phyloP scores from a whole-genome alignment of 2,797 vertebrate species.

The Todus mexicanus region DNA sequence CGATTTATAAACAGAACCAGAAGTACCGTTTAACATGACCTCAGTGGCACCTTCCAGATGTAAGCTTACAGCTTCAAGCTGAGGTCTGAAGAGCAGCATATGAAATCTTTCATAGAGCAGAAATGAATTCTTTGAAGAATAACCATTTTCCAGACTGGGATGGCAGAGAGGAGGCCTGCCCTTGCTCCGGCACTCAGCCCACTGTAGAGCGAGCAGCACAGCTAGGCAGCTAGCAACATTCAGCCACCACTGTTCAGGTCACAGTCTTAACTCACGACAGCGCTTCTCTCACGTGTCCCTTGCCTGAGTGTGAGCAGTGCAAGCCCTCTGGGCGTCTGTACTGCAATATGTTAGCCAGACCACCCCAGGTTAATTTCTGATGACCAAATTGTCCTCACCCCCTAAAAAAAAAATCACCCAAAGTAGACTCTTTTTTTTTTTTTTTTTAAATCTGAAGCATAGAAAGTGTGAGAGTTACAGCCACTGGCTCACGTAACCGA shows the following conservation, averaged over 20 bases:
- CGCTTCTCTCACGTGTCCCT: background rate
- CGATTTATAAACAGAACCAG: background rate
- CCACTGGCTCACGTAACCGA: background rate
- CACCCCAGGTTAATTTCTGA: background rate
- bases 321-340: background rate
- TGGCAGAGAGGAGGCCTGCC: background rate
- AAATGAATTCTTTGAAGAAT: background rate
- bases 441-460: background rate
- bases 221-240: background rate
- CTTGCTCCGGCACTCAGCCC: background rate
- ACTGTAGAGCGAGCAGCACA: background rate
- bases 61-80: background rate
- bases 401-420: background rate
- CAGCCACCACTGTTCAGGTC: background rate
- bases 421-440: background rate
- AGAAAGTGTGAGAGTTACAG: background rate
- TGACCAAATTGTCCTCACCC: background rate
- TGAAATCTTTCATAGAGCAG: background rate
- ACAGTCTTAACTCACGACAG: background rate
- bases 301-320: background rate
- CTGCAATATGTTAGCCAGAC: background rate
- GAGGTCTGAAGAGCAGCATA: conserved; percentile 35
- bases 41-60: background rate
- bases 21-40: background rate
- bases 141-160: background rate